Conservation (phyloP, 2,888 invertebrate genomes). For the Drosophila nigricruria region DNA sequence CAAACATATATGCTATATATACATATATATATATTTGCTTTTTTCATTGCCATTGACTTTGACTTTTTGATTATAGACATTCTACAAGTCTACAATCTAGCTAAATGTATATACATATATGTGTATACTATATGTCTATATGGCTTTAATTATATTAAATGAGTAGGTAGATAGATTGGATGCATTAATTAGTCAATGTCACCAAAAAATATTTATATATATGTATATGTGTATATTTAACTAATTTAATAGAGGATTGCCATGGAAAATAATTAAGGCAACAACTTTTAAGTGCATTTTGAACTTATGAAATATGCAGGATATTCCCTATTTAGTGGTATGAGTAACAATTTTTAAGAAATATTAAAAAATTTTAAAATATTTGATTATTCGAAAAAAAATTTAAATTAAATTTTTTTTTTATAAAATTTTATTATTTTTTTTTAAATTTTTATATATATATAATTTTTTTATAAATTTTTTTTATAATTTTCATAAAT, state of each 20-base stretch:
- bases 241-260: slow-evolving; percentile 16
- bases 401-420: too few species aligned
- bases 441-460: neutral
- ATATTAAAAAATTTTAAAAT: too few species aligned
- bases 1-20: too few species aligned
- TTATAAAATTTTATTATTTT: neutral
- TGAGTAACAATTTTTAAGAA: too few species aligned
- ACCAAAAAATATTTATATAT: slow-evolving; percentile 5
- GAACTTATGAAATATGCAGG: neutral
- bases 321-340: neutral
- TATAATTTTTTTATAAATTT: too few species aligned
- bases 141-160: slow-evolving; percentile 45
- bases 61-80: slow-evolving; percentile 38
- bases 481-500: too few species aligned
- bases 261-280: slow-evolving; percentile 21
- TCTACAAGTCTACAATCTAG: slow-evolving; percentile 24
- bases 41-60: slow-evolving; percentile 50
- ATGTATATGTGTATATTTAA: neutral
- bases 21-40: neutral
- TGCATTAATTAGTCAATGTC: slow-evolving; percentile 34
- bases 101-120: neutral
- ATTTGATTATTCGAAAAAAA: too few species aligned
- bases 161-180: slow-evolving; percentile 19
- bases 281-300: neutral
- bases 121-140: slow-evolving; percentile 5